These are phyloP conservation scores for Notodonta dromedarius DNA, from an alignment of 2,888 invertebrate species.

Conservation along the genomic window DNA sequence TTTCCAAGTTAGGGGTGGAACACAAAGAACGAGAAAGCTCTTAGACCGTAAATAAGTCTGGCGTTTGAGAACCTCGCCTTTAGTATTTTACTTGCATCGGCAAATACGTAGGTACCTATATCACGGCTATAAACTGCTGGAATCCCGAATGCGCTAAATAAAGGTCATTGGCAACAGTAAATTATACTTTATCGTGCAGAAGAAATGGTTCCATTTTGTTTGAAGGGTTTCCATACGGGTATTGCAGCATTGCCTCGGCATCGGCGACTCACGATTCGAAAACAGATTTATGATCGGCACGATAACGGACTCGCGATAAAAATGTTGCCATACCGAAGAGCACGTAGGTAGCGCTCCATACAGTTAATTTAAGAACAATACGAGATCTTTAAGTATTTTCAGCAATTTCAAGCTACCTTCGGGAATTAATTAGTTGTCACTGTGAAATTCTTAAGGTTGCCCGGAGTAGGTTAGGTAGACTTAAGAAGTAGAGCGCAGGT, in stretches of 20 bases:
- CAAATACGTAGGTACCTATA: constrained; percentile 83
- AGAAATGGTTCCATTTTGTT: constrained; percentile 60
- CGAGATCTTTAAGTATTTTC: not conserved
- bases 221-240: constrained; percentile 53
- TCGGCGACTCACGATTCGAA: constrained; percentile 81
- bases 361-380: constrained; percentile 5
- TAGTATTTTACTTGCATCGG: constrained; percentile 81
- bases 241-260: constrained; percentile 58
- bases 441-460: not conserved
- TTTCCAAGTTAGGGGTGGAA: constrained; percentile 37
- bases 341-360: not conserved
- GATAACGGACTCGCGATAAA: constrained; percentile 83
- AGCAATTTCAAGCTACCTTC: not conserved
- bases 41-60: constrained; percentile 78
- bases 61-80: constrained; percentile 76
- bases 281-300: constrained; percentile 83
- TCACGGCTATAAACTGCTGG: constrained; percentile 73
- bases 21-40: constrained; percentile 47
- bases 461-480: too few species aligned
- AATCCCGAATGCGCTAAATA: constrained; percentile 66
- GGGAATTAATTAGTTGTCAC: not conserved
- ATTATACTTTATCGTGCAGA: constrained; percentile 65
- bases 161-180: constrained; percentile 56
- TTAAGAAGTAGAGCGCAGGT: too few species aligned
- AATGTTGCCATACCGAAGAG: constrained; percentile 71